A percentile compares a stretch with the other conserved stretches of the same genome.
These are phyloP conservation scores for Polyergus mexicanus DNA, from an alignment of 1,140 invertebrate genomes.

Conservation along the genomic window DNA sequence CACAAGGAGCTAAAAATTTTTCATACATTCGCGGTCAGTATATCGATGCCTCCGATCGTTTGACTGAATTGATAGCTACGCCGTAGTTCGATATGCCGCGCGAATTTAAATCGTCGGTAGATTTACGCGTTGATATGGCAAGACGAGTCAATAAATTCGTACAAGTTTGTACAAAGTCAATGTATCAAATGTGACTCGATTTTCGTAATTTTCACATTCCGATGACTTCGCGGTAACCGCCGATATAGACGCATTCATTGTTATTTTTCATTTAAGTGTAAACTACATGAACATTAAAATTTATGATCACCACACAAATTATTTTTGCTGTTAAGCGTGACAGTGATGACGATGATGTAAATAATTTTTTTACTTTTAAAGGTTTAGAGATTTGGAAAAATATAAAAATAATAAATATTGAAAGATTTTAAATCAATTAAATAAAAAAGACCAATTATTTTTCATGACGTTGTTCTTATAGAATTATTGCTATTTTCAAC, in stretches of 20 bases:
- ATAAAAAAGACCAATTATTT: neutral
- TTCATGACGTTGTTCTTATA: neutral
- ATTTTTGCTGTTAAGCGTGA: neutral
- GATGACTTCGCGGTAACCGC: neutral
- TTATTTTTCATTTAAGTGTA: conserved; percentile 9
- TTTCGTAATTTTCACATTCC: conserved; percentile 46
- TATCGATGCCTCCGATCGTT: conserved; percentile 18
- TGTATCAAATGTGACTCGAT: conserved; percentile 27
- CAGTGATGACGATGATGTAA: neutral
- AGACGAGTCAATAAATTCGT: conserved; percentile 70
- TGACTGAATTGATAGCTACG: conserved; percentile 39
- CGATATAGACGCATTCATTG: conserved; percentile 58
- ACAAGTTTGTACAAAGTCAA: conserved; percentile 28
- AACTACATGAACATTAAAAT: neutral
- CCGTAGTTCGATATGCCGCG: neutral
- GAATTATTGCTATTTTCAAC: too few species aligned
- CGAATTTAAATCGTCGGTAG: conserved; percentile 23
- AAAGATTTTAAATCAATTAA: neutral
- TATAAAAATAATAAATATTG: neutral
- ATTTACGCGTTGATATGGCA: conserved; percentile 31
- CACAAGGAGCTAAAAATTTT: neutral
- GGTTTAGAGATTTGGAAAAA: neutral
- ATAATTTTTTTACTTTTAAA: neutral
- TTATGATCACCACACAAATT: neutral
- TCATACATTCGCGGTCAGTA: too few species aligned